A percentile compares a stretch with the other conserved stretches of the same genome.
phyloP scores from a whole-genome alignment of 1,140 invertebrate genomes.

The Cecropterus lyciades region DNA sequence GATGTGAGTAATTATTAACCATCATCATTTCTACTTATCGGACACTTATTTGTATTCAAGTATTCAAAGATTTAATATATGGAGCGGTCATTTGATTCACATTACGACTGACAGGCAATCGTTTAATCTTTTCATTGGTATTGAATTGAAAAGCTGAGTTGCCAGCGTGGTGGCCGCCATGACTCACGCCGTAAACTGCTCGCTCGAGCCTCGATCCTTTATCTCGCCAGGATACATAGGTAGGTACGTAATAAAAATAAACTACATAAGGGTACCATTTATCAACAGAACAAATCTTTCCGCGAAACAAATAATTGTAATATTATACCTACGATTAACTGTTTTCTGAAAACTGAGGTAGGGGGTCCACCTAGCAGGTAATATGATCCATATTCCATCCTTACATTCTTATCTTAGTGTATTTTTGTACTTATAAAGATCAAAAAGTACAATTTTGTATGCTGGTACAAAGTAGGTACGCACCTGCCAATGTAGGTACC shows the following conservation, averaged over 20 bases:
- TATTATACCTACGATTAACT: conserved; percentile 28
- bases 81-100: conserved; percentile 66
- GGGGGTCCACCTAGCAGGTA: conserved; percentile 19
- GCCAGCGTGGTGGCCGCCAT: conserved; percentile 58
- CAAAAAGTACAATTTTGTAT: too few relatives aligned
- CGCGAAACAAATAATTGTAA: conserved; percentile 38
- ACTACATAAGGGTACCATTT: conserved; percentile 30
- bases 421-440: too few relatives aligned
- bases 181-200: conserved; percentile 60
- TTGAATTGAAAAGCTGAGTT: conserved; percentile 48
- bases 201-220: conserved; percentile 58
- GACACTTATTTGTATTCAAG: conserved; percentile 16
- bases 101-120: conserved; percentile 67
- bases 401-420: too few relatives aligned
- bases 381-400: conserved; percentile 2
- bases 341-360: conserved; percentile 19
- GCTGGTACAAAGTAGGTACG: too few relatives aligned
- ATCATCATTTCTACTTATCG: neutral
- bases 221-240: conserved; percentile 39
- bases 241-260: conserved; percentile 32
- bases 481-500: too few relatives aligned
- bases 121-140: conserved; percentile 75
- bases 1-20: neutral
- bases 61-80: conserved; percentile 53
- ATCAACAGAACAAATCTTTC: conserved; percentile 28